Percentiles rank a stretch among this genome's conserved stretches.
Evolutionary conservation across 2,888 invertebrate species (phyloP).

Genomic region (Agonopterix heracliana): DNA sequence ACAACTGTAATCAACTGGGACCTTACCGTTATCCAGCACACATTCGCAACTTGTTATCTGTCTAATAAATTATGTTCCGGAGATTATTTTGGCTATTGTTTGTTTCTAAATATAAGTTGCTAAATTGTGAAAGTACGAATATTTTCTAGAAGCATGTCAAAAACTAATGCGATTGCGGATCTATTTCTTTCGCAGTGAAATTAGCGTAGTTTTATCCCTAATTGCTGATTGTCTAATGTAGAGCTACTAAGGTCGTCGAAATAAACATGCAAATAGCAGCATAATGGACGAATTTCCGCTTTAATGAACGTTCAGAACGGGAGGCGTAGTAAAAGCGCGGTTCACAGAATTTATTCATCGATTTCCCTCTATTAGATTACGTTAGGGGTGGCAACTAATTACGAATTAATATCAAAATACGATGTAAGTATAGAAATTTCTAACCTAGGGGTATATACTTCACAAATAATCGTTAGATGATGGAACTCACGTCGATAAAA

Average conservation of each 20-base stretch:
- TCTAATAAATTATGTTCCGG: constrained; percentile 4
- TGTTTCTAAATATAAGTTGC: no score
- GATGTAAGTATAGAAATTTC: neutral
- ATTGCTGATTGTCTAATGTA: neutral
- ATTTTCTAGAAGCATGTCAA: no score
- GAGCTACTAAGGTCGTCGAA: constrained; percentile 1
- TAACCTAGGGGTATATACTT: neutral
- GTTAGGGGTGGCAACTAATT: constrained; percentile 9
- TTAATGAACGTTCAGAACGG: constrained; percentile 25
- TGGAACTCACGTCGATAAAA: no score
- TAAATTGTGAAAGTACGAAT: no score
- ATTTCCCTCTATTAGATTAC: constrained; percentile 40
- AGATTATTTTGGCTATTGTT: no score
- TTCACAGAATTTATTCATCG: constrained; percentile 48
- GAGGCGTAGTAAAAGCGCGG: constrained; percentile 19
- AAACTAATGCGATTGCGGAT: no score
- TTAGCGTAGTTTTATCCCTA: no score
- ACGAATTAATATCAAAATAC: no score
- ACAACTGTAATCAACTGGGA: constrained; percentile 8
- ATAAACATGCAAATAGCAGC: constrained; percentile 16
- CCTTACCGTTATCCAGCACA: constrained; percentile 4
- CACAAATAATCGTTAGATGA: neutral
- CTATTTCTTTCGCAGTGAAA: no score
- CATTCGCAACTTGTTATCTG: constrained; percentile 5
- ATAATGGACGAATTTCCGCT: constrained; percentile 23